Base-by-base conservation (phyloP, 2,888 invertebrate species). In the Eristalis arbustorum region DNA sequence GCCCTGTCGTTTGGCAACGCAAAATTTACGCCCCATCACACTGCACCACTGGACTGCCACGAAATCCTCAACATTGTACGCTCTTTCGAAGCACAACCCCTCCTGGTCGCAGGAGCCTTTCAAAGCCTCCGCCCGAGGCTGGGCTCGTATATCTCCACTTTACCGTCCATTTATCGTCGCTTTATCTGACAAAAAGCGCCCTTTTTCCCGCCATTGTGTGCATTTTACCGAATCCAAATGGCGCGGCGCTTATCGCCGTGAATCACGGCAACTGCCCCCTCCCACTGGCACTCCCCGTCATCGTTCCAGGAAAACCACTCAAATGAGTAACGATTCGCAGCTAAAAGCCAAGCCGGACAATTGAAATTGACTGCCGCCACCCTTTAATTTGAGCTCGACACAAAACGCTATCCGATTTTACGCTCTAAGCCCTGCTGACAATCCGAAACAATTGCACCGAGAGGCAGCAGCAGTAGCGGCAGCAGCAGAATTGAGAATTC, bases 371-470 rank as follows among this genome's bases (percentile, higher is more conserved):
- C 49, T 49, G 49, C 49, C 31, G 62, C 22, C 62, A 49, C 62
- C 62, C 62, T 28, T 37, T 31, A 61, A 67, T 66, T 67, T 63
- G 31, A 40, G 63, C 34, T 49, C 1, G 4, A n/a, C 8, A 72
- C 71, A 72, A 76, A 62, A 40, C 49, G 62, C 72, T 18, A 62
- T 62, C 57, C 57, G 69, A 37, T 49, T 69, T 74, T 69, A 66
- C 61, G 59, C 25, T 49, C 62, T 57, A 66, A 77, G 40, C 34
- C 63, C 59, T 49, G 63, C 77, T 77, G 49, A 73, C 63, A 73
- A 64, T 64, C 42, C n/a, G 22, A 42, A 83, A 73, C 77, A 73
- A 83, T 77, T 77, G 42, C 67, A 49, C 18, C 8, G n/a, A 18
- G 49, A 49, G 49, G 18, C 18, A 49, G n/a, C n/a, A n/a, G n/a